Evolutionary conservation across 2,113 vertebrate species (phyloP).

Genomic region (Nicator chloris): DNA sequence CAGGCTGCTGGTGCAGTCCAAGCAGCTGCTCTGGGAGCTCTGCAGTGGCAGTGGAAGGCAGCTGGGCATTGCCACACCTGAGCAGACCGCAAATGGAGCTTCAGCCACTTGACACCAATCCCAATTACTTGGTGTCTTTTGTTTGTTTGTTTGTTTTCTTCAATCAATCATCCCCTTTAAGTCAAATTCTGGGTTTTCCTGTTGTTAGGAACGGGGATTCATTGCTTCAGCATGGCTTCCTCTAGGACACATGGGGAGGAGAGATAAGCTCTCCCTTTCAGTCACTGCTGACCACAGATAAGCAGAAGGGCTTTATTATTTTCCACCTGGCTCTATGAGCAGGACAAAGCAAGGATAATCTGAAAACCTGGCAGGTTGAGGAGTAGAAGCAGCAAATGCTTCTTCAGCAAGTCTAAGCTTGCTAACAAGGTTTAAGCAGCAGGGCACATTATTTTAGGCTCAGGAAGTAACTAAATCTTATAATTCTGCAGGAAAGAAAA

Average conservation of each 20-base stretch:
- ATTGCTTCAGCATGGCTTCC: constrained; percentile 42
- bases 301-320: constrained; percentile 23
- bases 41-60: background rate
- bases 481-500: background rate
- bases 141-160: background rate
- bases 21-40: background rate
- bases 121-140: background rate
- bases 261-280: constrained; percentile 42
- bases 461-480: background rate
- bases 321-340: constrained; percentile 10
- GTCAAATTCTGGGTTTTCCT: constrained; percentile 22
- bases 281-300: constrained; percentile 37
- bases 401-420: background rate
- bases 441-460: background rate
- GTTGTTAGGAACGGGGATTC: constrained; percentile 5
- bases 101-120: background rate
- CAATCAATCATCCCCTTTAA: background rate
- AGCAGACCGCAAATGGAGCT: background rate
- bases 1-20: background rate
- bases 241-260: constrained; percentile 8
- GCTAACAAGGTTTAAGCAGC: background rate
- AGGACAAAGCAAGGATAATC: background rate
- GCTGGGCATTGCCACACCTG: background rate
- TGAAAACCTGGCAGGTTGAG: background rate
- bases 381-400: background rate